Percentiles rank a stretch among this genome's conserved stretches.
Conservation (phyloP, 2,113 vertebrate species). For the Merops nubicus region DNA sequence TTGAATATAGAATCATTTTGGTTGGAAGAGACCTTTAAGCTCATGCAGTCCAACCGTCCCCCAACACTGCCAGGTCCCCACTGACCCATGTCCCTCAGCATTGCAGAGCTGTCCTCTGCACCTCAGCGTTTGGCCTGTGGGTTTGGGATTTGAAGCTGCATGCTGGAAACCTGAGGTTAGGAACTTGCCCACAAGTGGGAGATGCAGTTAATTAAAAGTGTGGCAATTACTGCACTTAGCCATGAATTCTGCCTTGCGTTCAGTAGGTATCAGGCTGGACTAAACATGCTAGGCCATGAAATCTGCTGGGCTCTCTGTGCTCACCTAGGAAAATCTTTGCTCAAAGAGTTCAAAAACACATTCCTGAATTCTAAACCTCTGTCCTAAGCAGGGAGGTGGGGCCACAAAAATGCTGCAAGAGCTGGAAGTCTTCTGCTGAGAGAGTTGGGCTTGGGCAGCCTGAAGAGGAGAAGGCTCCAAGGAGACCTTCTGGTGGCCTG, state of each 20-base stretch:
- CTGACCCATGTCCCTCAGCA: too few relatives aligned
- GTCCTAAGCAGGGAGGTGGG: neutral
- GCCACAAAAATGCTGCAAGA: too few relatives aligned
- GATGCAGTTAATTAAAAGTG: neutral
- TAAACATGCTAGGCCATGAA: neutral
- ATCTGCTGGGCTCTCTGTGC: too few relatives aligned
- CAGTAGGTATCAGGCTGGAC: neutral
- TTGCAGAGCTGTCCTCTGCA: neutral
- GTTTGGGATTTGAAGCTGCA: neutral
- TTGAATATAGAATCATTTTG: too few relatives aligned
- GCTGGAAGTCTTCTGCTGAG: too few relatives aligned
- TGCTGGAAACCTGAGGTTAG: neutral
- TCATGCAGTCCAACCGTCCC: too few relatives aligned
- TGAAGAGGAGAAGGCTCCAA: neutral
- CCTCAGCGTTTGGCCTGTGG: neutral
- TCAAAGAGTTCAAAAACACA: neutral
- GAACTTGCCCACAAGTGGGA: neutral
- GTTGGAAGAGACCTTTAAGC: too few relatives aligned
- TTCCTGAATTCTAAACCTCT: neutral
- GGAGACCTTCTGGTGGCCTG: neutral
- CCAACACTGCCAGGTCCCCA: too few relatives aligned
- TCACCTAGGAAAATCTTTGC: neutral
- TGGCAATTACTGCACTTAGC: neutral
- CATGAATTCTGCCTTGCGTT: too few relatives aligned
- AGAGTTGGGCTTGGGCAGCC: neutral